Conservation (phyloP, 1,140 invertebrate genomes). For the Hyposmocoma kahamanoa region DNA sequence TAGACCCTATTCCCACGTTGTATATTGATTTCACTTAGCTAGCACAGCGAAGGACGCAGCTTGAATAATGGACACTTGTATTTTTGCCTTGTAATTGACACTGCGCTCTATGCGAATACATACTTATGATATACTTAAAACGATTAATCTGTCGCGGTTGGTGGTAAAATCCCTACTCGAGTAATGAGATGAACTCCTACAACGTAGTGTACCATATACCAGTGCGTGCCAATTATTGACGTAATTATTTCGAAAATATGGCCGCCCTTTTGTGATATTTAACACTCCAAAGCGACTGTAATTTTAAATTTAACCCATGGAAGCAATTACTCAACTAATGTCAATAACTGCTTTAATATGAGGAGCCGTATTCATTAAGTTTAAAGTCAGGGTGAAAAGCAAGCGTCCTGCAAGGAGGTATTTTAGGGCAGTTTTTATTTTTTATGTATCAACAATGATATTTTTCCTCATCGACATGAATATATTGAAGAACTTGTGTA, state of each 20-base stretch:
- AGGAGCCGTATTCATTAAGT: conserved; percentile 29
- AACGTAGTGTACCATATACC: conserved; percentile 16
- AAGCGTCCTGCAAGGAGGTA: too few species aligned
- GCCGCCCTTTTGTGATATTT: conserved; percentile 57
- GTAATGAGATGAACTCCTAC: conserved; percentile 57
- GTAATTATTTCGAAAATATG: conserved; percentile 71
- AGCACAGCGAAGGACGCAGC: not conserved
- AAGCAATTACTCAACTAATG: conserved; percentile 40
- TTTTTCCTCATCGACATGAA: too few species aligned
- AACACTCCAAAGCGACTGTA: conserved; percentile 52
- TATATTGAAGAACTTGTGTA: too few species aligned
- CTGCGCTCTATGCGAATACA: conserved; percentile 42
- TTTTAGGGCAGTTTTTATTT: too few species aligned
- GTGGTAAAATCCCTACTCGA: conserved; percentile 58
- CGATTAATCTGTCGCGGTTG: conserved; percentile 67
- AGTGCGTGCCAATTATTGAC: conserved; percentile 69
- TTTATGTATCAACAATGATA: too few species aligned
- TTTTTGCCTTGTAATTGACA: conserved; percentile 65
- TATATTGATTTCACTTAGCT: conserved; percentile 36
- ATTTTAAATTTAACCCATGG: conserved; percentile 45
- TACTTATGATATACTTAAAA: conserved; percentile 67
- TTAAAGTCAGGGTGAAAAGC: conserved; percentile 18
- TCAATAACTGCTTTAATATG: conserved; percentile 55
- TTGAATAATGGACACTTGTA: conserved; percentile 59
- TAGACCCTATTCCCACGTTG: conserved; percentile 18